These are phyloP conservation scores for Ginglymostoma cirratum DNA, from an alignment of 2,113 vertebrate genomes.

Conservation along the genomic window DNA sequence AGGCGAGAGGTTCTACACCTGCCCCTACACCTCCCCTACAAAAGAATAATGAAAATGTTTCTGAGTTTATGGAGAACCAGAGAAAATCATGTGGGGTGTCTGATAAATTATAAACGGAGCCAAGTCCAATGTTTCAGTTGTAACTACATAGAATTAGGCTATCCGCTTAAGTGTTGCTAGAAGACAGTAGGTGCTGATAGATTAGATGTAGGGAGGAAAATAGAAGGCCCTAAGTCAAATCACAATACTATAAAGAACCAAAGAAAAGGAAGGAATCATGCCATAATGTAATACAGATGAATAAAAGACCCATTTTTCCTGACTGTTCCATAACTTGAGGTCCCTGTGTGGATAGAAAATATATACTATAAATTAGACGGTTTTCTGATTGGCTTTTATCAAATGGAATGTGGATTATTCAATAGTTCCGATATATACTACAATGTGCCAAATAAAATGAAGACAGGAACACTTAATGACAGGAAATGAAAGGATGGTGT, in stretches of 20 bases:
- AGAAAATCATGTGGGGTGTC: neutral
- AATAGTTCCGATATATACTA: neutral
- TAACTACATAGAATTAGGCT: neutral
- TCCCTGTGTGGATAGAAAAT: neutral
- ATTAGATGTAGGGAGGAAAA: neutral
- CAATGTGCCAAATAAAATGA: slow-evolving; percentile 6
- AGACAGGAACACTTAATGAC: neutral
- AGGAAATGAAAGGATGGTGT: neutral
- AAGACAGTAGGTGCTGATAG: neutral
- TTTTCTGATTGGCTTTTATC: neutral
- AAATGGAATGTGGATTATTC: neutral
- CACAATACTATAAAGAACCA: neutral
- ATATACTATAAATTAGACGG: neutral
- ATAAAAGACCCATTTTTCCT: neutral
- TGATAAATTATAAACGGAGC: neutral
- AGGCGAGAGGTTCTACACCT: no score
- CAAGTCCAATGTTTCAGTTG: neutral
- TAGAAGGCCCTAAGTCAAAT: neutral
- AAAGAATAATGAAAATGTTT: neutral
- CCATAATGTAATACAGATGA: neutral
- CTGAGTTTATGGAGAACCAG: neutral
- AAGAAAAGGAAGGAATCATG: neutral
- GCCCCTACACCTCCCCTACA: neutral
- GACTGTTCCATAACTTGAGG: neutral
- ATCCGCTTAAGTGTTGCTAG: neutral